These are phyloP conservation scores for Drosophila pallidifrons DNA, from an alignment of 1,140 invertebrate species.

Conservation along the genomic window DNA sequence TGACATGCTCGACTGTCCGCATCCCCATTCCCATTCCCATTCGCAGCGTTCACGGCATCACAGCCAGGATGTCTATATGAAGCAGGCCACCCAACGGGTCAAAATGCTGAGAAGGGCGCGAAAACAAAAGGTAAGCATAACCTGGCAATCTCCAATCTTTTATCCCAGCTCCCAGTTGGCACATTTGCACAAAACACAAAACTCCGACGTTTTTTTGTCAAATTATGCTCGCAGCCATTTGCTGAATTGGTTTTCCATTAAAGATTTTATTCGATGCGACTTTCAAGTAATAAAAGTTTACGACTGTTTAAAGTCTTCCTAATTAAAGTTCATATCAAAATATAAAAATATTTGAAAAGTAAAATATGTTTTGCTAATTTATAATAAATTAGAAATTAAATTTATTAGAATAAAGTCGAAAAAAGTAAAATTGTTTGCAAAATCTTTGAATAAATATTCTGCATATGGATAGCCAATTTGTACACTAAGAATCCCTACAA, in stretches of 20 bases:
- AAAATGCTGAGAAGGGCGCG: constrained; percentile 81
- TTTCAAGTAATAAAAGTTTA: not conserved
- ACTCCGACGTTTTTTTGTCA: constrained; percentile 2
- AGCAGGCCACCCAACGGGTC: constrained; percentile 79
- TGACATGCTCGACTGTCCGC: constrained; percentile 56
- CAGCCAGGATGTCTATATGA: constrained; percentile 80
- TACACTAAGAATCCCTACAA: not conserved
- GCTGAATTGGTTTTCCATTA: not conserved
- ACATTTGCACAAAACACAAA: not conserved
- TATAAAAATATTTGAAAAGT: no score
- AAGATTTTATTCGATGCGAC: not conserved
- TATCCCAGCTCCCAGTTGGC: not conserved
- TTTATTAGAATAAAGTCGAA: no score
- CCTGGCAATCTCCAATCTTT: constrained; percentile 9
- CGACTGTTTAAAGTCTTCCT: not conserved
- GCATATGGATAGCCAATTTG: not conserved
- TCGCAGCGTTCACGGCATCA: constrained; percentile 22
- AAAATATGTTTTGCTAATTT: no score
- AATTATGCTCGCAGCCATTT: not conserved
- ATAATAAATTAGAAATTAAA: no score
- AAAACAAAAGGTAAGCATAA: constrained; percentile 82
- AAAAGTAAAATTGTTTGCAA: no score
- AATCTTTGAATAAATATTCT: not conserved
- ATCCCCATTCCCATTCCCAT: constrained; percentile 32
- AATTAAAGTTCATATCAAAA: not conserved